Percentiles rank a stretch among this genome's conserved stretches.
These are phyloP conservation scores for Phalacrocorax aristotelis DNA, from an alignment of 2,113 vertebrate species.

Conservation along the genomic window DNA sequence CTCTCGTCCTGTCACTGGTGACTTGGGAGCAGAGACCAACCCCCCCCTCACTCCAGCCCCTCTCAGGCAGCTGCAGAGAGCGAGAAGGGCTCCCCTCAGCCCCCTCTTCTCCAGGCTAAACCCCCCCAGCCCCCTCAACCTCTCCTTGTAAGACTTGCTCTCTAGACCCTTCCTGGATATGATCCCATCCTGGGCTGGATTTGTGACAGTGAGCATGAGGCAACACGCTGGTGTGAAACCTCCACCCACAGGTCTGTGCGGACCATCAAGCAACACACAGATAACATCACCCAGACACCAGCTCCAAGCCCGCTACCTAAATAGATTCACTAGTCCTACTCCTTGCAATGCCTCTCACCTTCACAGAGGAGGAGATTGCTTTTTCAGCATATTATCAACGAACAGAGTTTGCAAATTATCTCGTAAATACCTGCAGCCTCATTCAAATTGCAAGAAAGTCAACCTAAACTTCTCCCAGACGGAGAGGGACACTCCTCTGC, in stretches of 20 bases:
- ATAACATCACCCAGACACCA: neutral
- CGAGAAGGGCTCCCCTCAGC: no score
- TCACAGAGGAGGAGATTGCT: neutral
- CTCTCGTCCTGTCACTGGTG: no score
- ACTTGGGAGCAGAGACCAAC: no score
- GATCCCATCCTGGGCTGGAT: neutral
- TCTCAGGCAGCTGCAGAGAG: no score
- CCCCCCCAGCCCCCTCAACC: no score
- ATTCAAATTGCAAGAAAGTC: neutral
- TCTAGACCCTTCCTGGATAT: no score
- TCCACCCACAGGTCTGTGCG: neutral
- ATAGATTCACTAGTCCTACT: neutral
- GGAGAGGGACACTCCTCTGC: neutral
- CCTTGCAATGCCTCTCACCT: neutral
- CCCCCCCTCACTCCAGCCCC: no score
- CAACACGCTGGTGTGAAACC: neutral
- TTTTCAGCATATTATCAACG: neutral
- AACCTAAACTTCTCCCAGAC: neutral
- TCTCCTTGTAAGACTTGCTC: no score
- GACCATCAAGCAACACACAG: neutral
- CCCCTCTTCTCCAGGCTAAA: no score
- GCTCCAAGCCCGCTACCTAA: neutral
- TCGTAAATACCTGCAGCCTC: neutral
- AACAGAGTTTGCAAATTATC: neutral
- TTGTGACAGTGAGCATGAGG: neutral